These are phyloP conservation scores for Nemapogon koenigi DNA, from an alignment of 2,888 invertebrate species.

Conservation along the genomic window DNA sequence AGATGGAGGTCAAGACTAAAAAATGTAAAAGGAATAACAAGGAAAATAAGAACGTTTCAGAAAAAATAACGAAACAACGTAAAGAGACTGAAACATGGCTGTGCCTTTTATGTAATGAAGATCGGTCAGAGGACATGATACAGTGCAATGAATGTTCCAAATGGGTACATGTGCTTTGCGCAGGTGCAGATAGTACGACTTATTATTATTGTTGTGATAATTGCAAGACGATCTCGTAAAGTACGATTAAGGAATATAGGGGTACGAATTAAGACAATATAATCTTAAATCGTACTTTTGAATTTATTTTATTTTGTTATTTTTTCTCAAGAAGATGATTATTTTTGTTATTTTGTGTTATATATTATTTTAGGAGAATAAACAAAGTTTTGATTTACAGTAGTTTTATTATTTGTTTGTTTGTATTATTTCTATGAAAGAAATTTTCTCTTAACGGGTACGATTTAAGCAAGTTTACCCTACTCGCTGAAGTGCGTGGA, in stretches of 20 bases:
- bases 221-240: too few relatives aligned
- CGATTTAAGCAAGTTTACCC: neutral
- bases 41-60: neutral
- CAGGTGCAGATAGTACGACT: too few relatives aligned
- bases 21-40: neutral
- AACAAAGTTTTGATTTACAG: neutral
- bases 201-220: too few relatives aligned
- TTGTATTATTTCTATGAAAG: neutral
- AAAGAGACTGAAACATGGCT: neutral
- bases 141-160: too few relatives aligned
- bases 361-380: neutral
- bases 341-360: neutral
- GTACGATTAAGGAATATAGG: too few relatives aligned
- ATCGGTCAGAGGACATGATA: too few relatives aligned
- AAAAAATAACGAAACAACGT: neutral
- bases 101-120: neutral
- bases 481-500: constrained; percentile 38
- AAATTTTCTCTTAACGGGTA: neutral
- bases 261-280: too few relatives aligned
- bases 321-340: neutral
- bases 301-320: neutral
- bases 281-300: too few relatives aligned
- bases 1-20: neutral
- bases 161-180: too few relatives aligned
- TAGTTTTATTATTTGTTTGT: neutral